Evolutionary conservation across 2,888 invertebrate species (phyloP).

Genomic region (Acronicta alni): DNA sequence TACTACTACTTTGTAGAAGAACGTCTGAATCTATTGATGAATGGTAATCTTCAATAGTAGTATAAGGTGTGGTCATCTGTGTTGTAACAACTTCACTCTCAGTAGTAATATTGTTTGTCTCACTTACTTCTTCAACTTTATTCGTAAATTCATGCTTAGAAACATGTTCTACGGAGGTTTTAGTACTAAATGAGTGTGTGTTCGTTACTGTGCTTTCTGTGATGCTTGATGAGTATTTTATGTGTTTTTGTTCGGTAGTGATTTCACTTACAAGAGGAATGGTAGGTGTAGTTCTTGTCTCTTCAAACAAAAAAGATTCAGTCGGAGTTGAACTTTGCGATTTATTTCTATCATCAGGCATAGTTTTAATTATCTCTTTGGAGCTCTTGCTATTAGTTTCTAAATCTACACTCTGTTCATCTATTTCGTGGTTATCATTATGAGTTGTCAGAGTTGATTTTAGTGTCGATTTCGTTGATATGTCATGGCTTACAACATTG

Average conservation of each 20-base stretch:
- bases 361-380: neutral
- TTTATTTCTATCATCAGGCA: slow-evolving; percentile 1
- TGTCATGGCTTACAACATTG: slow-evolving; percentile 12
- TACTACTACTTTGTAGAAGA: slow-evolving; percentile 77
- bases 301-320: slow-evolving; percentile 7
- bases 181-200: slow-evolving; percentile 7
- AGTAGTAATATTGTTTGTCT: slow-evolving; percentile 24
- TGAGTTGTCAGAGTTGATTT: neutral
- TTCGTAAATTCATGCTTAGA: slow-evolving; percentile 6
- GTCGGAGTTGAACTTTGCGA: slow-evolving; percentile 1
- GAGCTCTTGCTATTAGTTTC: slow-evolving; percentile 18
- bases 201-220: slow-evolving; percentile 7
- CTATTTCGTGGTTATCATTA: slow-evolving; percentile 1
- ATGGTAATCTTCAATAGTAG: slow-evolving; percentile 50
- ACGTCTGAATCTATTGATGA: slow-evolving; percentile 70
- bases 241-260: slow-evolving; percentile 1
- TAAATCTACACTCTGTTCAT: slow-evolving; percentile 6
- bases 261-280: neutral
- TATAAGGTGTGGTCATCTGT: slow-evolving; percentile 48
- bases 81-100: slow-evolving; percentile 44
- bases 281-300: slow-evolving; percentile 9
- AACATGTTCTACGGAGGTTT: slow-evolving; percentile 5
- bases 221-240: slow-evolving; percentile 3
- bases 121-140: slow-evolving; percentile 22
- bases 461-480: slow-evolving; percentile 33